Percentiles rank a stretch among this genome's conserved stretches.
These are phyloP conservation scores for Drosophila baimaii DNA, from an alignment of 1,140 invertebrate genomes.

Conservation along the genomic window DNA sequence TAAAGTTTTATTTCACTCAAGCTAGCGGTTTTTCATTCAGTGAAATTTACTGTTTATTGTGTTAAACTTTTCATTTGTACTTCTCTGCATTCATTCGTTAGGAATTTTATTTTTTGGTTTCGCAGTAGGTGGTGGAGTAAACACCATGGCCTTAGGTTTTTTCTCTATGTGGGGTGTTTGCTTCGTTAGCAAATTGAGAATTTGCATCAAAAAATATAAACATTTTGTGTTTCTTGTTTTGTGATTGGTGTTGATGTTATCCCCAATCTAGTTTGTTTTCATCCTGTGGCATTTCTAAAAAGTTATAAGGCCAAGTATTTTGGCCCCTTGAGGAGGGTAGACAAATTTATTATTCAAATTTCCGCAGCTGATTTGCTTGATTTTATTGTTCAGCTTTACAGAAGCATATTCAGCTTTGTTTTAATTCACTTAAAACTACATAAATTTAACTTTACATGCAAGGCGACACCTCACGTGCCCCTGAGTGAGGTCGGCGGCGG, in stretches of 20 bases:
- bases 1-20: background rate
- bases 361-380: slow-evolving; percentile 57
- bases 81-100: background rate
- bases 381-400: slow-evolving; percentile 67
- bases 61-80: slow-evolving; percentile 14
- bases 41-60: slow-evolving; percentile 2
- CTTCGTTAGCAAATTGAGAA: slow-evolving; percentile 67
- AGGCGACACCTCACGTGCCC: slow-evolving; percentile 68
- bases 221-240: slow-evolving; percentile 59
- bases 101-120: background rate
- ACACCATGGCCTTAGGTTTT: background rate
- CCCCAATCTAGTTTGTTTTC: slow-evolving; percentile 40
- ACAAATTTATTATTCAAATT: slow-evolving; percentile 80
- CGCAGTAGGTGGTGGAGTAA: slow-evolving; percentile 1
- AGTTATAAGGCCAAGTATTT: slow-evolving; percentile 59
- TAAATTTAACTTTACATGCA: slow-evolving; percentile 80
- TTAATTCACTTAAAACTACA: slow-evolving; percentile 82
- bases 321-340: slow-evolving; percentile 16
- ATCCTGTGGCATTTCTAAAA: slow-evolving; percentile 60
- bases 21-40: background rate
- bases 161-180: slow-evolving; percentile 43
- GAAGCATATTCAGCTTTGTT: slow-evolving; percentile 56
- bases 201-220: slow-evolving; percentile 76
- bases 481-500: slow-evolving; percentile 53
- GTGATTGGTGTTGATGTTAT: slow-evolving; percentile 45